These are phyloP conservation scores for Ichneumoninae sp. DNA, from an alignment of 2,888 invertebrate species.

Conservation along the genomic window DNA sequence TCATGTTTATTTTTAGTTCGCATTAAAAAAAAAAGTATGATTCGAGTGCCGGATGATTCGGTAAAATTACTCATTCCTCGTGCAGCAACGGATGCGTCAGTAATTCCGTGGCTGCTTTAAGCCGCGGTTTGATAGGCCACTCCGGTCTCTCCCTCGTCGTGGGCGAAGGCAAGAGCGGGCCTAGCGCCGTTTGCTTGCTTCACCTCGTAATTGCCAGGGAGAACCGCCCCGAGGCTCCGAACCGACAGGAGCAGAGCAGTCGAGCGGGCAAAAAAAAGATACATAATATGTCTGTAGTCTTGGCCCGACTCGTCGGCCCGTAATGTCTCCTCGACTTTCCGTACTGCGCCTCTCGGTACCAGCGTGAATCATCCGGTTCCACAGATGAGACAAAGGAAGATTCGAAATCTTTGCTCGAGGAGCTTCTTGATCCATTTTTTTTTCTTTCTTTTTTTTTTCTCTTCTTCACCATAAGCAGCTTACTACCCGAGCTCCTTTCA, in stretches of 20 bases:
- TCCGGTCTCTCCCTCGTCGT: not conserved
- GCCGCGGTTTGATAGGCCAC: slow-evolving; percentile 37
- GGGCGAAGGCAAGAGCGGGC: not conserved
- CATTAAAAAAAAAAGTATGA: not conserved
- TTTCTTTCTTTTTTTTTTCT: not conserved
- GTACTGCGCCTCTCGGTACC: not conserved
- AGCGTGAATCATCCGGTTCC: slow-evolving; percentile 27
- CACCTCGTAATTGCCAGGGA: slow-evolving; percentile 41
- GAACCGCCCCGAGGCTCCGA: slow-evolving; percentile 27
- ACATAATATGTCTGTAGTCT: slow-evolving; percentile 10
- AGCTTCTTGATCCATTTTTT: slow-evolving; percentile 50
- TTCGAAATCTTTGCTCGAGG: slow-evolving; percentile 24
- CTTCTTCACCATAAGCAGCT: slow-evolving; percentile 25
- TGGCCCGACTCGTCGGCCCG: slow-evolving; percentile 21
- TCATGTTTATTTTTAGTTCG: not conserved
- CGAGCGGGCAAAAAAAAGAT: not conserved
- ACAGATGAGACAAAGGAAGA: slow-evolving; percentile 41
- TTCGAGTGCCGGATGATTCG: slow-evolving; percentile 13
- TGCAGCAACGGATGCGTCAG: slow-evolving; percentile 4
- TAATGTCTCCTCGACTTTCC: slow-evolving; percentile 21
- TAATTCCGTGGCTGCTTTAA: slow-evolving; percentile 40
- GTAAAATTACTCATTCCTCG: slow-evolving; percentile 32
- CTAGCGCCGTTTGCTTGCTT: slow-evolving; percentile 45
- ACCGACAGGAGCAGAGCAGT: slow-evolving; percentile 11
- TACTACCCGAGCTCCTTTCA: slow-evolving; percentile 27